Evolutionary conservation across 2,113 vertebrate genomes (phyloP), one percentile per base, ranked within the genome.

Genomic region (Mormyrus lacerda): DNA sequence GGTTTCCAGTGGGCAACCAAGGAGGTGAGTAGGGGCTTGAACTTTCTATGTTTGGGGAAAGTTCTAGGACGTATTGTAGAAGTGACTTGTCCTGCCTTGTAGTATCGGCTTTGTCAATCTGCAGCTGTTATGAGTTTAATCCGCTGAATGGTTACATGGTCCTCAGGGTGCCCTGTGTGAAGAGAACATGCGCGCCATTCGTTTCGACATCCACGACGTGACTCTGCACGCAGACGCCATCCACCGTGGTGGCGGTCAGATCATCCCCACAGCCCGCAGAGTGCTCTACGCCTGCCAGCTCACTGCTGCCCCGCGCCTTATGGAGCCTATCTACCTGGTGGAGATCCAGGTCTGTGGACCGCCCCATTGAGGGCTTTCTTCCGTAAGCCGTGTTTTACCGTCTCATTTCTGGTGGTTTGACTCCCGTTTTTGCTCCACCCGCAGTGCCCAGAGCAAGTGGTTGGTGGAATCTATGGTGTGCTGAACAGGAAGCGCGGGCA

Each of bases 1-100:
- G 98, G 97, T 10, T 99, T 99, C 95, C 98, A 99, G 96, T 99
- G 98, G 98, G 98, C 98, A 0, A 96, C 96, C 0, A 99, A 99
- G 92, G 98, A 99, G 97, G 98, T 97, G 89, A 88, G 94, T 1
- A 21, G 0, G 51, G 82, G 10, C 19, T 48, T 24, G 21, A n/a
- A 1, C 21, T 44, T 69, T 31, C 31, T 27, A 13, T 69, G 61
- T 69, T 69, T 69, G n/a, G 27, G 27, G 10, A 9, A 61, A 65
- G 10, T 65, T 27, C 3, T 65, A 65, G 24, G 0, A 1, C 27
- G 13, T 69, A 4, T 15, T 65, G 61, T 31, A 39, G 19, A 7
- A 76, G 69, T 79, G 35, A 5, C 15, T 76, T 3, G 69, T 13
- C 69, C 31, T 76, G 13, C 11, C 58, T 39, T 1, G 8, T 65